Evolutionary conservation across 1,140 invertebrate genomes (phyloP).

Genomic region (Cyrtorhinus lividipennis): DNA sequence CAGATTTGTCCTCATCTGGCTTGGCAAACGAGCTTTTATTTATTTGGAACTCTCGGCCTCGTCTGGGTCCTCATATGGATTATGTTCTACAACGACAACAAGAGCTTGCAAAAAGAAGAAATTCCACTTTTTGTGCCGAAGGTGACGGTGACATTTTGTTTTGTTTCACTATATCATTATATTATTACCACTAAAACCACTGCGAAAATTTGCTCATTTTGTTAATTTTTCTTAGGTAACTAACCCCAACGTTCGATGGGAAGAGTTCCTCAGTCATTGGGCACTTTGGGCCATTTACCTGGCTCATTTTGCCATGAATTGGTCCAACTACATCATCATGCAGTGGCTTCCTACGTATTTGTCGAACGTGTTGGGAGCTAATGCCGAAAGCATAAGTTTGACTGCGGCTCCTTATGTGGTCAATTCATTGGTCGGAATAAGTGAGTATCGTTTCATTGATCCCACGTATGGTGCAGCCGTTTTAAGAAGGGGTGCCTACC

Average conservation of each 20-base stretch:
- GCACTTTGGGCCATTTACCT: slow-evolving; percentile 63
- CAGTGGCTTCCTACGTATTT: slow-evolving; percentile 70
- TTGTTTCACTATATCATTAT: not conserved
- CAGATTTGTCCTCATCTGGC: slow-evolving; percentile 45
- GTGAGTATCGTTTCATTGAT: too few relatives aligned
- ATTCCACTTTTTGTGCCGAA: slow-evolving; percentile 50
- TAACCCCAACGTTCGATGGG: slow-evolving; percentile 43
- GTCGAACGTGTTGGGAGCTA: slow-evolving; percentile 47
- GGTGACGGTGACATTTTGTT: slow-evolving; percentile 30
- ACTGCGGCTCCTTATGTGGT: slow-evolving; percentile 64
- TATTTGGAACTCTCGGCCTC: slow-evolving; percentile 55
- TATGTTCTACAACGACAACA: slow-evolving; percentile 42
- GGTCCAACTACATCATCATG: slow-evolving; percentile 73
- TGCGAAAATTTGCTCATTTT: too few relatives aligned
- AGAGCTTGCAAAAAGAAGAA: slow-evolving; percentile 40
- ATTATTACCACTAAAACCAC: too few relatives aligned
- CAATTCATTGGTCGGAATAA: slow-evolving; percentile 56
- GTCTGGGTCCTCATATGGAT: slow-evolving; percentile 55
- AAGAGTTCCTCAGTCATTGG: slow-evolving; percentile 53
- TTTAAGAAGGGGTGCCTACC: not conserved
- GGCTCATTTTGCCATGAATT: slow-evolving; percentile 73
- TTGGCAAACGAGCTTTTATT: slow-evolving; percentile 57
- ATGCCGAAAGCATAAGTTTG: slow-evolving; percentile 55
- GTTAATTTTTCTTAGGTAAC: slow-evolving; percentile 32
- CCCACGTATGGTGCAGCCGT: not conserved